Evolutionary conservation across 1,140 invertebrate genomes (phyloP).

Genomic region (Cardiocondyla obscurior): DNA sequence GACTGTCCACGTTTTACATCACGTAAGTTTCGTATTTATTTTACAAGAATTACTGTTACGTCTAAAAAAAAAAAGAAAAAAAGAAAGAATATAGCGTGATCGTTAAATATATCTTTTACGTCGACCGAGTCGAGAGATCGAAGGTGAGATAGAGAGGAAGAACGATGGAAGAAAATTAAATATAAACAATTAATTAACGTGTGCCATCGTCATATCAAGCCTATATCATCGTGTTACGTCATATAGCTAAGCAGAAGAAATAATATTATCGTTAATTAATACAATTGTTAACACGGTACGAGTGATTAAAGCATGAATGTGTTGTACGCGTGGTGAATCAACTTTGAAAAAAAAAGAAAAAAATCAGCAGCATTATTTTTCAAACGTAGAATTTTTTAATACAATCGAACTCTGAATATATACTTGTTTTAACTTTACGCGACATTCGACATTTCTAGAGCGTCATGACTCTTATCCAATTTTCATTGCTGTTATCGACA

Average conservation of each 20-base stretch:
- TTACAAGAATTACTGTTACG: background rate
- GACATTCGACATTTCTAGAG: background rate
- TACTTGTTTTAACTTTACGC: background rate
- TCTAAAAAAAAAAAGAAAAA: no score
- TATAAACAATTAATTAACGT: slow-evolving; percentile 69
- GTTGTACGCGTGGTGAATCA: background rate
- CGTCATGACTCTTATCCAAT: background rate
- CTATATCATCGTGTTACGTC: slow-evolving; percentile 83
- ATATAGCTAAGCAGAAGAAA: slow-evolving; percentile 73
- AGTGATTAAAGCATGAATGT: slow-evolving; percentile 63
- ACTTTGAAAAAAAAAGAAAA: slow-evolving; percentile 13
- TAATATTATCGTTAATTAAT: slow-evolving; percentile 80
- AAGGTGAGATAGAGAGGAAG: background rate
- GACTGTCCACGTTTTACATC: background rate
- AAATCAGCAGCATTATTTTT: slow-evolving; percentile 6
- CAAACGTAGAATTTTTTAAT: background rate
- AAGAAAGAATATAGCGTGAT: background rate
- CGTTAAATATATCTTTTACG: slow-evolving; percentile 16
- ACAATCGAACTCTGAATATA: background rate
- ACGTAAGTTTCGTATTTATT: background rate
- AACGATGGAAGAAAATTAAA: slow-evolving; percentile 40
- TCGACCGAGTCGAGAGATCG: slow-evolving; percentile 13
- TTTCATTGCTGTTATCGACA: background rate
- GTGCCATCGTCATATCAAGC: slow-evolving; percentile 83
- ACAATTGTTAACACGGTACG: slow-evolving; percentile 79